These are phyloP conservation scores for Catharus minimus DNA, from an alignment of 2,113 vertebrate genomes.

Conservation along the genomic window DNA sequence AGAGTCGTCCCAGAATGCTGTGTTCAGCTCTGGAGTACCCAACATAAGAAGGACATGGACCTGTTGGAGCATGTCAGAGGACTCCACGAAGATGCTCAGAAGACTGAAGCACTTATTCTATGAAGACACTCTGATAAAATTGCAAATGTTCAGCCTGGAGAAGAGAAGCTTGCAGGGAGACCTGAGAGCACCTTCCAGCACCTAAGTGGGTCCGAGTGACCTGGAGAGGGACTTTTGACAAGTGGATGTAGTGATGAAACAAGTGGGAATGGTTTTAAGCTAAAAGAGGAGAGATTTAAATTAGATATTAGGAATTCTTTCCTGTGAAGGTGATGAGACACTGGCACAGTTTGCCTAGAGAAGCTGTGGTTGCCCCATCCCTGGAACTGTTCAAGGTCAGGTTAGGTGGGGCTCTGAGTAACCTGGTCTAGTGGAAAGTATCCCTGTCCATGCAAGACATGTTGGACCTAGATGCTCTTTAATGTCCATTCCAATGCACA, in stretches of 20 bases:
- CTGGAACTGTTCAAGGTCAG: not conserved
- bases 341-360: not conserved
- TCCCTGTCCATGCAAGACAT: not conserved
- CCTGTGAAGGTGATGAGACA: not conserved
- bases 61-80: not conserved
- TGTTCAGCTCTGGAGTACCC: not conserved
- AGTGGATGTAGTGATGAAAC: not conserved
- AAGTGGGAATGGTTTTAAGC: not conserved
- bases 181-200: not conserved
- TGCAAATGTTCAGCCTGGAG: not conserved
- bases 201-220: not conserved
- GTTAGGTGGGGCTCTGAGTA: not conserved
- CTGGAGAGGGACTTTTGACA: not conserved
- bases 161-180: not conserved
- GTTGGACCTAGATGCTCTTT: not conserved
- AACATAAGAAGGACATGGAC: not conserved
- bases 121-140: not conserved
- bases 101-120: not conserved
- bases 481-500: not conserved
- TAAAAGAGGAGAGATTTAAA: not conserved
- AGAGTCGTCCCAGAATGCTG: not conserved
- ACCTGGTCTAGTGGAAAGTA: not conserved
- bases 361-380: not conserved
- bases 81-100: not conserved
- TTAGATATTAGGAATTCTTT: not conserved